Evolutionary conservation across 2,113 vertebrate species (phyloP).

Genomic region (Mustela nigripes): DNA sequence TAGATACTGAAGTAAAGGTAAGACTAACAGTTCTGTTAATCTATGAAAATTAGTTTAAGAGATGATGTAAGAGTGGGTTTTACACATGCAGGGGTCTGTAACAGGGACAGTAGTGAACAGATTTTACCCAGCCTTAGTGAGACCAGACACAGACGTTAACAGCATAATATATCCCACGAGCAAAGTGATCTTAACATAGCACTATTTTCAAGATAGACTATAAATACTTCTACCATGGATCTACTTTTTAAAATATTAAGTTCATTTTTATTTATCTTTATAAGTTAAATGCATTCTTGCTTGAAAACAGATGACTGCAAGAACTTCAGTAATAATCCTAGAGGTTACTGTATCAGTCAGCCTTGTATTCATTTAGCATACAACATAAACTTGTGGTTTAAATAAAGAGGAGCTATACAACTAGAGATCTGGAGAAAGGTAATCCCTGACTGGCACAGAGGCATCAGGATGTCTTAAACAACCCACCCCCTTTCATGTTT

Average conservation of each 20-base stretch:
- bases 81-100: too few relatives aligned
- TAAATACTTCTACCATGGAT: not conserved
- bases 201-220: not conserved
- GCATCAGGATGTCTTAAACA: not conserved
- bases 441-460: too few relatives aligned
- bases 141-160: not conserved
- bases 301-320: not conserved
- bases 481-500: rapidly evolving
- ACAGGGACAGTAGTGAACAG: not conserved
- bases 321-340: not conserved
- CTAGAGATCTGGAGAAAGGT: not conserved
- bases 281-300: not conserved
- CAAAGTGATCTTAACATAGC: not conserved
- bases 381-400: not conserved
- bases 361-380: not conserved
- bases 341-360: not conserved
- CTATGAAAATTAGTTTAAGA: not conserved
- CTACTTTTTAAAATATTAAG: not conserved
- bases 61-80: not conserved
- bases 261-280: not conserved
- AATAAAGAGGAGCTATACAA: not conserved
- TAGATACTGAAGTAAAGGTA: not conserved
- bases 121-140: not conserved
- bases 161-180: not conserved
- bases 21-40: not conserved